Percentiles rank a stretch among this genome's conserved stretches.
These are phyloP conservation scores for Drosophila bunnanda DNA, from an alignment of 2,888 invertebrate genomes.

Conservation along the genomic window DNA sequence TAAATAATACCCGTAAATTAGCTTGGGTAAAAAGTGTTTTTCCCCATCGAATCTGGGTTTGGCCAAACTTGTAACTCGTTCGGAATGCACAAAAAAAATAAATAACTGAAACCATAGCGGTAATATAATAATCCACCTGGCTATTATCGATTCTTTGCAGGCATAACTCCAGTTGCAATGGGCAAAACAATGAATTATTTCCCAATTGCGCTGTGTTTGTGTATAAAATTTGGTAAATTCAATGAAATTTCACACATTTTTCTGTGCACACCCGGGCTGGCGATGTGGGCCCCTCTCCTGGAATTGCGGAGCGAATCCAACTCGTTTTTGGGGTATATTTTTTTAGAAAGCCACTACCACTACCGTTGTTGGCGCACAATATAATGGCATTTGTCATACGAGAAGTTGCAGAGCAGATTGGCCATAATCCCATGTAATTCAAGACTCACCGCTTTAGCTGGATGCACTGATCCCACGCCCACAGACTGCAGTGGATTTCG, in stretches of 20 bases:
- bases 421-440: conserved; percentile 37
- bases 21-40: conserved; percentile 19
- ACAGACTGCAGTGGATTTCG: conserved; percentile 45
- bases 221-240: conserved; percentile 42
- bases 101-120: conserved; percentile 5
- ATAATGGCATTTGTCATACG: conserved; percentile 51
- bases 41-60: conserved; percentile 32
- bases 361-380: conserved; percentile 4
- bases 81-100: conserved; percentile 12
- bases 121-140: conserved; percentile 33
- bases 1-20: conserved; percentile 27
- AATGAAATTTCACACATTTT: conserved; percentile 47
- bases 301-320: conserved; percentile 32
- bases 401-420: conserved; percentile 31
- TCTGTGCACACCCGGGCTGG: conserved; percentile 5
- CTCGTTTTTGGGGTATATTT: conserved; percentile 34
- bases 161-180: conserved; percentile 28
- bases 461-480: conserved; percentile 42
- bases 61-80: conserved; percentile 20
- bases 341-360: conserved; percentile 42
- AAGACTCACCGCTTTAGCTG: conserved; percentile 46
- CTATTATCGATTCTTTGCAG: conserved; percentile 43
- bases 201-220: conserved; percentile 39
- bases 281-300: conserved; percentile 28
- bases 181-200: conserved; percentile 45